Conservation (phyloP, 1,140 invertebrate genomes). For the Uloborus diversus region DNA sequence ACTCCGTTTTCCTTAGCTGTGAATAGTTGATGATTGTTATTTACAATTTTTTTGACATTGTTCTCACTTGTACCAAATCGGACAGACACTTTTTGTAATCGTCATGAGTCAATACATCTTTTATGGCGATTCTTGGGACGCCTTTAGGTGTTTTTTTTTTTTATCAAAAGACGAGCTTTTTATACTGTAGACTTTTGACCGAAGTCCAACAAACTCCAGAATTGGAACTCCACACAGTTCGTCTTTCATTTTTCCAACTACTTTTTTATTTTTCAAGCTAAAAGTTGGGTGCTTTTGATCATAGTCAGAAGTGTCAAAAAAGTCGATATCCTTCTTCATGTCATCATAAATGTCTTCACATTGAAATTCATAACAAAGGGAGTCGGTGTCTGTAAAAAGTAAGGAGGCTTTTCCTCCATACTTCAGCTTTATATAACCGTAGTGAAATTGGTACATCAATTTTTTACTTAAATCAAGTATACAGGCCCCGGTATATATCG, state of each 20-base stretch:
- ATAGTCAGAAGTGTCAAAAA: slow-evolving; percentile 35
- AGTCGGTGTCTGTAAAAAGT: slow-evolving; percentile 16
- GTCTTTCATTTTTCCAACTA: slow-evolving; percentile 43
- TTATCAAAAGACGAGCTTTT: neutral
- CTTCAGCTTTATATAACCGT: slow-evolving; percentile 51
- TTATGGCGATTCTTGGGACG: neutral
- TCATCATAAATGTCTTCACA: slow-evolving; percentile 7
- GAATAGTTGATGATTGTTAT: neutral
- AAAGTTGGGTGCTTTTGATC: slow-evolving; percentile 1
- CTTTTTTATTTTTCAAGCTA: too few species aligned
- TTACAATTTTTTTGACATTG: neutral
- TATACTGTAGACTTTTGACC: slow-evolving; percentile 13
- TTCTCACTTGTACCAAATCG: neutral
- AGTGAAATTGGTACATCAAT: slow-evolving; percentile 62
- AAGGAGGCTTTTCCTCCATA: slow-evolving; percentile 17
- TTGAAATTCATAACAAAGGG: neutral
- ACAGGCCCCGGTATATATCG: slow-evolving; percentile 12
- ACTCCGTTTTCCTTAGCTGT: neutral
- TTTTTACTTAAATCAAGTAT: slow-evolving; percentile 57
- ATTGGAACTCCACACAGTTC: neutral
- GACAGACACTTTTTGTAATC: slow-evolving; percentile 13
- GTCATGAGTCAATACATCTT: neutral
- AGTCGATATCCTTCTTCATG: neutral
- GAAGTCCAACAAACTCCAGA: slow-evolving; percentile 19
- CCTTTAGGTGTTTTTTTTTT: slow-evolving; percentile 32